Percentiles rank a stretch among this genome's conserved stretches.
Evolutionary conservation across 53 echinoderm and acorn worm species (phyloP).

Genomic region (Holothuria leucospilota): DNA sequence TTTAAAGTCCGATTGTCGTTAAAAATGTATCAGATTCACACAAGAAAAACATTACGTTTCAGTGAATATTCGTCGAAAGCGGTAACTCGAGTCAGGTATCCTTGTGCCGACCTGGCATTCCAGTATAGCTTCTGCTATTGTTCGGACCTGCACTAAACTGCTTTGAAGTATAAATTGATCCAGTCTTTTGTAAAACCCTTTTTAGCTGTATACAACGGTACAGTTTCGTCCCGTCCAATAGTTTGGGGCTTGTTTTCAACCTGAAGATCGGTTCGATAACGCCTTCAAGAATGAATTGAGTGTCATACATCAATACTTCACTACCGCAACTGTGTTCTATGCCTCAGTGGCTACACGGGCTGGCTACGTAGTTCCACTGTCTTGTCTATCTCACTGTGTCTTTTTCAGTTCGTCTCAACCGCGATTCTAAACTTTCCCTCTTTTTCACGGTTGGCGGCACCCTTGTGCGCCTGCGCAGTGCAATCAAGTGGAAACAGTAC

Average conservation of each 20-base stretch:
- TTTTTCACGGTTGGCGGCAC: constrained; percentile 52
- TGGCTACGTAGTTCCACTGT: background rate
- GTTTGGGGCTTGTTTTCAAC: constrained; percentile 24
- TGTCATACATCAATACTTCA: background rate
- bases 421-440: constrained; percentile 35
- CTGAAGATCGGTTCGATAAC: constrained; percentile 18
- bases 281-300: constrained; percentile 35
- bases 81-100: too few relatives aligned
- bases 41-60: too few relatives aligned
- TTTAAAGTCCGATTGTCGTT: too few relatives aligned
- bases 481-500: constrained; percentile 17
- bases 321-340: too few relatives aligned
- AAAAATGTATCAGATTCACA: too few relatives aligned
- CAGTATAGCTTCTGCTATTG: too few relatives aligned
- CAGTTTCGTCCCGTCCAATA: constrained; percentile 27
- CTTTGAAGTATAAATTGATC: constrained; percentile 37
- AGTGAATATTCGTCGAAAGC: too few relatives aligned
- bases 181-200: constrained; percentile 20
- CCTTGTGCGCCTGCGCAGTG: constrained; percentile 37
- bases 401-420: constrained; percentile 38
- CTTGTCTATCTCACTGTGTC: constrained; percentile 9
- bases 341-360: too few relatives aligned
- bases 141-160: constrained; percentile 14
- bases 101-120: too few relatives aligned
- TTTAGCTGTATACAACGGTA: constrained; percentile 39